Evolutionary conservation across 2,797 vertebrate genomes (phyloP).

Genomic region (Anabas testudineus): DNA sequence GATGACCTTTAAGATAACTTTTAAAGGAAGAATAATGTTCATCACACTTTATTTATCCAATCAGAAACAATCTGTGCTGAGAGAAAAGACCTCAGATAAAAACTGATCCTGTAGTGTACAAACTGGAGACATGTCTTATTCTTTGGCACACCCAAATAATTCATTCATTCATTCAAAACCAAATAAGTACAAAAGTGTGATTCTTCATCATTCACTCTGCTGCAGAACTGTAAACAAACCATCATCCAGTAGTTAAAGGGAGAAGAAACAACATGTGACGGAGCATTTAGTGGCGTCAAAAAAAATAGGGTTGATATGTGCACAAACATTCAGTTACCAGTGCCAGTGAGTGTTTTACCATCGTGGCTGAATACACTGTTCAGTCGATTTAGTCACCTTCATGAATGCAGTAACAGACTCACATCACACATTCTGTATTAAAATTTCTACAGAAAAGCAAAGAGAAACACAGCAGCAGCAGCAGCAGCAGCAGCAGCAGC

Average conservation of each 20-base stretch:
- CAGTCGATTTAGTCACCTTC: slow-evolving; percentile 47
- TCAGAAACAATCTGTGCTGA: no score
- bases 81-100: neutral
- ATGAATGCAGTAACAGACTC: slow-evolving; percentile 3
- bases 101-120: neutral
- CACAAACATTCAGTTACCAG: slow-evolving; percentile 5
- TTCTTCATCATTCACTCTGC: slow-evolving; percentile 40
- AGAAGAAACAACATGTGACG: neutral
- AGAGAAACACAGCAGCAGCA: slow-evolving; percentile 6
- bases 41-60: no score
- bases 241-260: slow-evolving; percentile 20
- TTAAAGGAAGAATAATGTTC: no score
- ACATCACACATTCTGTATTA: slow-evolving; percentile 11
- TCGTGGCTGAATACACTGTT: neutral
- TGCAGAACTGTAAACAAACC: slow-evolving; percentile 39
- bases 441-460: slow-evolving; percentile 18
- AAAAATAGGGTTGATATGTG: slow-evolving; percentile 7
- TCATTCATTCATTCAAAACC: slow-evolving; percentile 65
- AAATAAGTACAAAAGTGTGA: slow-evolving; percentile 65
- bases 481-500: slow-evolving; percentile 14
- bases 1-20: no score
- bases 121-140: slow-evolving; percentile 10
- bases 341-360: neutral
- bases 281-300: slow-evolving; percentile 3
- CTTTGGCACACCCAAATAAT: slow-evolving; percentile 58